Percentiles rank a stretch among this genome's conserved stretches.
These are phyloP conservation scores for Leptosomus discolor DNA, from an alignment of 2,113 vertebrate genomes.

Conservation along the genomic window DNA sequence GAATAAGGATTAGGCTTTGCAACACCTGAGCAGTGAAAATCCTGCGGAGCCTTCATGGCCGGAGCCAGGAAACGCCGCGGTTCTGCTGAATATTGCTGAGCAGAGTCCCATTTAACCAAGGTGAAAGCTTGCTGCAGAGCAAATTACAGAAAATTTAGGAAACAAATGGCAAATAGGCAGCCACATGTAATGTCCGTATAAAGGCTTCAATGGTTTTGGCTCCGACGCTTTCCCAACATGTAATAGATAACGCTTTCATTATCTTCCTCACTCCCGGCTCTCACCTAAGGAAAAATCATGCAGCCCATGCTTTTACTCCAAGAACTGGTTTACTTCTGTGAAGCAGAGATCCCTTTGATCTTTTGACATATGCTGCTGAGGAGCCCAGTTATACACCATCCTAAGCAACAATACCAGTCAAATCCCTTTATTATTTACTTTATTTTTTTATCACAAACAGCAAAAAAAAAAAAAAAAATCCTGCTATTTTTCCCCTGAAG, in stretches of 20 bases:
- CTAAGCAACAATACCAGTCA: background rate
- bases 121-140: constrained; percentile 41
- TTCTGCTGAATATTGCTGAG: constrained; percentile 43
- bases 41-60: constrained; percentile 44
- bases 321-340: constrained; percentile 4
- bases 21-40: constrained; percentile 78
- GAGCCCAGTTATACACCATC: constrained; percentile 6
- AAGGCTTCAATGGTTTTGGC: background rate
- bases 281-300: constrained; percentile 12
- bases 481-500: background rate
- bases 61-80: constrained; percentile 47
- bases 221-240: background rate
- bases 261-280: background rate
- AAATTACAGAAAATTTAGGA: constrained; percentile 30
- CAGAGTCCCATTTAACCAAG: constrained; percentile 37
- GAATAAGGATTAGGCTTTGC: constrained; percentile 61
- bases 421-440: constrained; percentile 47
- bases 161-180: constrained; percentile 26
- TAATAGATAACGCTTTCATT: background rate
- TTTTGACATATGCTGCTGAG: constrained; percentile 54
- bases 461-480: background rate
- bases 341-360: constrained; percentile 37
- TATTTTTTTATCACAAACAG: constrained; percentile 49
- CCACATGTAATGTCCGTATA: background rate
- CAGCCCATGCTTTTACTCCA: background rate